Conservation (phyloP, 1,140 invertebrate species). For the Samia ricini region DNA sequence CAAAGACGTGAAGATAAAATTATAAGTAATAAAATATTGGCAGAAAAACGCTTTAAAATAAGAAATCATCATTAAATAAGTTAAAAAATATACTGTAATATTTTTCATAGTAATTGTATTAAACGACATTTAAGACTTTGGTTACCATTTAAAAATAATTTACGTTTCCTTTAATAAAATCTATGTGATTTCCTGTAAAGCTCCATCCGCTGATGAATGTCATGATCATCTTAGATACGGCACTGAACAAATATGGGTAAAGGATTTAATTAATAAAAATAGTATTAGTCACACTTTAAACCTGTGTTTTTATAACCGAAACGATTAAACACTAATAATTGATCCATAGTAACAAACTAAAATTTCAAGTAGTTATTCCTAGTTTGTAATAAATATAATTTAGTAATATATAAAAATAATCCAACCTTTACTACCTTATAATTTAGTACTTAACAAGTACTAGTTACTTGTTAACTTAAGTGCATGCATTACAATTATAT, state of each 20-base stretch:
- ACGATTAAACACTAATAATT: no score
- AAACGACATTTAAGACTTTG: not conserved
- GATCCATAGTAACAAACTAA: no score
- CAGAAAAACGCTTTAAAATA: not conserved
- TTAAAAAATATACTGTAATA: not conserved
- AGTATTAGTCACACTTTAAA: not conserved
- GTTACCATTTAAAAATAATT: not conserved
- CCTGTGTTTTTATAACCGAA: no score
- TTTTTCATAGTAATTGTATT: not conserved
- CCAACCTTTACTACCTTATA: no score
- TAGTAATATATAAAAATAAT: no score
- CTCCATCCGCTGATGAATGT: not conserved
- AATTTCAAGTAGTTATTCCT: no score
- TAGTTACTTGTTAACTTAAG: no score
- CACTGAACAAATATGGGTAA: not conserved
- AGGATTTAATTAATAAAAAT: not conserved
- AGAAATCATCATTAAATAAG: not conserved
- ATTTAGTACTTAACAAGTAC: no score
- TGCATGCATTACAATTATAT: no score
- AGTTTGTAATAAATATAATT: no score
- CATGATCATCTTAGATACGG: not conserved
- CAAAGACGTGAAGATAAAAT: no score
- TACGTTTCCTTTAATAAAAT: slow-evolving; percentile 1
- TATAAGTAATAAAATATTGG: not conserved
- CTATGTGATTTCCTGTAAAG: not conserved